Conservation (phyloP, 2,888 invertebrate species). For the Metallyticus violacea region DNA sequence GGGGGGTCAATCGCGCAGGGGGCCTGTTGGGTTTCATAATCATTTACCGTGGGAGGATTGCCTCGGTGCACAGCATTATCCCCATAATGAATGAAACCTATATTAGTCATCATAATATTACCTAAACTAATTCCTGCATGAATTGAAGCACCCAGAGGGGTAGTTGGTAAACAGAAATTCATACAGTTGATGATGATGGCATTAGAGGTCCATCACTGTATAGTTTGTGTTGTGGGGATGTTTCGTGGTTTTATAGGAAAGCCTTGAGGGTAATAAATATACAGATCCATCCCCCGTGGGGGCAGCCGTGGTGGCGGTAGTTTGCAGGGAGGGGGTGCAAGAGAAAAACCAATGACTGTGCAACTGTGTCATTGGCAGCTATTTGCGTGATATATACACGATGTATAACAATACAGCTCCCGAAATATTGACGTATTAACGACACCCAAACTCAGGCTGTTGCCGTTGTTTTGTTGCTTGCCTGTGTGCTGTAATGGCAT, state of each 20-base stretch:
- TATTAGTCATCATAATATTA: conserved; percentile 33
- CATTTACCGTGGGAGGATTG: conserved; percentile 28
- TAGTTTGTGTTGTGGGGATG: conserved; percentile 26
- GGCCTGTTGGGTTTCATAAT: conserved; percentile 24
- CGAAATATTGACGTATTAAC: conserved; percentile 35
- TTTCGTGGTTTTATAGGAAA: conserved; percentile 35
- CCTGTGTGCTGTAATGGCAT: conserved; percentile 24
- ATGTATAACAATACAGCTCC: conserved; percentile 29
- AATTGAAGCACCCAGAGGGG: conserved; percentile 33
- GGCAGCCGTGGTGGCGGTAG: not conserved
- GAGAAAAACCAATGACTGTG: conserved; percentile 29
- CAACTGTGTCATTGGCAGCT: conserved; percentile 33
- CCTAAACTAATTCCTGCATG: conserved; percentile 33
- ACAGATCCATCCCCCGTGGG: conserved; percentile 31
- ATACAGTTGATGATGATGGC: conserved; percentile 31
- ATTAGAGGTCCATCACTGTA: conserved; percentile 30
- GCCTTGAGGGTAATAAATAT: conserved; percentile 36
- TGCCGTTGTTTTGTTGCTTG: conserved; percentile 27
- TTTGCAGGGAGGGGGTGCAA: conserved; percentile 4
- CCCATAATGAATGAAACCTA: conserved; percentile 32
- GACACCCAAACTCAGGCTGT: conserved; percentile 26
- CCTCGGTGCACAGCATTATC: conserved; percentile 21
- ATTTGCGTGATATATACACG: conserved; percentile 30
- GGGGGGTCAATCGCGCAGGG: not conserved
- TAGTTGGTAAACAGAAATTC: conserved; percentile 30